A percentile compares a stretch with the other conserved stretches of the same genome.
These are phyloP conservation scores for Tachypleus tridentatus DNA, from an alignment of 1,140 invertebrate genomes.

Conservation along the genomic window DNA sequence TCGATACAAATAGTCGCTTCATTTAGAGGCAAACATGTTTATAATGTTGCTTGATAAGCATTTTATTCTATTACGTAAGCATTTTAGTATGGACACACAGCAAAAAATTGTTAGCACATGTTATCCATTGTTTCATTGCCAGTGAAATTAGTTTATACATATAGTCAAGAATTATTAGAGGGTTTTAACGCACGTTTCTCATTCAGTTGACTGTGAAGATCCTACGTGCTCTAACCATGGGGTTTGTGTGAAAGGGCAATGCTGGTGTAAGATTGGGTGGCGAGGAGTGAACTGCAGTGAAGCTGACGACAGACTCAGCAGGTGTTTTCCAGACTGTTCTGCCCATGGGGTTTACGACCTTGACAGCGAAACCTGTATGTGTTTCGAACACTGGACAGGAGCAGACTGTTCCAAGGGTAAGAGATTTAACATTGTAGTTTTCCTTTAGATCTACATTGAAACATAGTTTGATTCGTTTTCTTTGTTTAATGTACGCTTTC, in stretches of 20 bases:
- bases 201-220: conserved; percentile 78
- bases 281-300: conserved; percentile 81
- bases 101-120: too few relatives aligned
- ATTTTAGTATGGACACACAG: too few relatives aligned
- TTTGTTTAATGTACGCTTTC: too few relatives aligned
- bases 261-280: conserved; percentile 95
- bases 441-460: background rate
- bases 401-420: conserved; percentile 79
- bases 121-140: too few relatives aligned
- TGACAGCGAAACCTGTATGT: conserved; percentile 78
- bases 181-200: background rate
- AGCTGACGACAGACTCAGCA: conserved; percentile 81
- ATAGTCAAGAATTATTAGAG: too few relatives aligned
- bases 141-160: too few relatives aligned
- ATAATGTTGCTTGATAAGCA: too few relatives aligned
- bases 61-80: too few relatives aligned
- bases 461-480: too few relatives aligned
- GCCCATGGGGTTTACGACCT: conserved; percentile 89
- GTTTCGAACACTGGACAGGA: conserved; percentile 83
- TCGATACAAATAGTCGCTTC: too few relatives aligned
- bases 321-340: conserved; percentile 88
- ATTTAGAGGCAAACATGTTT: too few relatives aligned
- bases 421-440: conserved; percentile 4
- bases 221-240: conserved; percentile 91
- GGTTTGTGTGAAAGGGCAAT: conserved; percentile 87